Evolutionary conservation across 2,797 vertebrate species (phyloP).

Genomic region (Psittacula derbiana): DNA sequence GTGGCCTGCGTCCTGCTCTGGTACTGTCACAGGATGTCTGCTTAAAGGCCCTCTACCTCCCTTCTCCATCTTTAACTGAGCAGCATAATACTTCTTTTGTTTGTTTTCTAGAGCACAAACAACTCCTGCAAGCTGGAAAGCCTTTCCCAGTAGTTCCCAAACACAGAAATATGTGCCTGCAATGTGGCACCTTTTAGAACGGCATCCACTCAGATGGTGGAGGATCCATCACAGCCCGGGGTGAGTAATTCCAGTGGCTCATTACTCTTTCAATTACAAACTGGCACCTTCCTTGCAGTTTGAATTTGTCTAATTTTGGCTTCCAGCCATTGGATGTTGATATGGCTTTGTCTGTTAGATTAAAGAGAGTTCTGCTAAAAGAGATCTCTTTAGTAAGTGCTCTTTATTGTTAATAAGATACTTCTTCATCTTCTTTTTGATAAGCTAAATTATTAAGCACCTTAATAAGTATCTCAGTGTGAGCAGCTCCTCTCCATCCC

Average conservation of each 20-base stretch:
- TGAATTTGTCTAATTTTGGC: slow-evolving; percentile 48
- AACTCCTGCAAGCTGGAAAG: neutral
- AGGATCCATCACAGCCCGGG: slow-evolving; percentile 6
- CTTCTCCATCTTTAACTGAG: neutral
- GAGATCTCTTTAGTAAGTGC: neutral
- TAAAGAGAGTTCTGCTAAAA: neutral
- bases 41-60: neutral
- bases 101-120: slow-evolving; percentile 17
- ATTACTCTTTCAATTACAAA: slow-evolving; percentile 61
- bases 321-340: slow-evolving; percentile 20
- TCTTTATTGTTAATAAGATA: neutral
- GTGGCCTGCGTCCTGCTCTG: neutral
- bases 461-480: neutral
- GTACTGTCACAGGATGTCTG: neutral
- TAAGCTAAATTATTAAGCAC: slow-evolving; percentile 1
- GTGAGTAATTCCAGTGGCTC: slow-evolving; percentile 58
- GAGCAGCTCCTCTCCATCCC: neutral
- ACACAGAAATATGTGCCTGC: slow-evolving; percentile 13
- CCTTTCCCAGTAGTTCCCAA: neutral
- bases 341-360: slow-evolving; percentile 16
- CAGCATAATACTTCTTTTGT: neutral
- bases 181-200: neutral
- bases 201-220: slow-evolving; percentile 25
- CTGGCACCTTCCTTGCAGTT: slow-evolving; percentile 24
- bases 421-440: slow-evolving; percentile 2